Evolutionary conservation across 2,113 vertebrate genomes (phyloP).

Genomic region (Haliaeetus leucogaster): DNA sequence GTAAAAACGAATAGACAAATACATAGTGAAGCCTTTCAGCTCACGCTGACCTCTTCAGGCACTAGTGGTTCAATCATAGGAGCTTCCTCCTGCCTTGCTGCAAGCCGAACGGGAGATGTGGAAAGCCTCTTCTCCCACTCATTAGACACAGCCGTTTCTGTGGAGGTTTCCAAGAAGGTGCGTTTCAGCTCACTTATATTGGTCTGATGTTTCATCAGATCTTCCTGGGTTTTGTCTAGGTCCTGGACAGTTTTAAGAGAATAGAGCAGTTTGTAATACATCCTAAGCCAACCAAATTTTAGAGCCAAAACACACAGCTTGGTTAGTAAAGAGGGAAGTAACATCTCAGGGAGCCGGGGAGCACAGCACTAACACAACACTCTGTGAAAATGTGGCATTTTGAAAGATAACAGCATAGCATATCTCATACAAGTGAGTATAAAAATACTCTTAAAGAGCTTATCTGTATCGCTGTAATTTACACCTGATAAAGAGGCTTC

Average conservation of each 20-base stretch:
- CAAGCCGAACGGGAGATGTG: constrained; percentile 82
- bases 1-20: not conserved
- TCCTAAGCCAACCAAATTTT: not conserved
- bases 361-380: constrained; percentile 72
- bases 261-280: constrained; percentile 29
- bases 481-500: constrained; percentile 41
- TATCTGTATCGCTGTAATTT: not conserved
- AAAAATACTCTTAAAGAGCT: constrained; percentile 27
- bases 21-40: constrained; percentile 17
- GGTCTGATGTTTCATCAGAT: constrained; percentile 88
- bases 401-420: constrained; percentile 55
- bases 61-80: constrained; percentile 92
- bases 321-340: constrained; percentile 63
- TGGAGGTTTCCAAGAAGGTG: constrained; percentile 88
- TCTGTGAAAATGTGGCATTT: constrained; percentile 76
- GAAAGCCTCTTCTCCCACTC: constrained; percentile 94
- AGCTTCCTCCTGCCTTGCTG: constrained; percentile 79
- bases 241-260: constrained; percentile 72
- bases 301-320: constrained; percentile 35
- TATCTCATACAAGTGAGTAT: constrained; percentile 45
- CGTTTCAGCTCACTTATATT: constrained; percentile 95
- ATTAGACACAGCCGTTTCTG: constrained; percentile 72
- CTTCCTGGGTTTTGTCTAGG: constrained; percentile 82
- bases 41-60: constrained; percentile 86
- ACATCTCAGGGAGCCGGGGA: constrained; percentile 32